Percentiles rank a stretch among this genome's conserved stretches.
Evolutionary conservation across 2,113 vertebrate species (phyloP).

Genomic region (Sinocyclocheilus grahami): DNA sequence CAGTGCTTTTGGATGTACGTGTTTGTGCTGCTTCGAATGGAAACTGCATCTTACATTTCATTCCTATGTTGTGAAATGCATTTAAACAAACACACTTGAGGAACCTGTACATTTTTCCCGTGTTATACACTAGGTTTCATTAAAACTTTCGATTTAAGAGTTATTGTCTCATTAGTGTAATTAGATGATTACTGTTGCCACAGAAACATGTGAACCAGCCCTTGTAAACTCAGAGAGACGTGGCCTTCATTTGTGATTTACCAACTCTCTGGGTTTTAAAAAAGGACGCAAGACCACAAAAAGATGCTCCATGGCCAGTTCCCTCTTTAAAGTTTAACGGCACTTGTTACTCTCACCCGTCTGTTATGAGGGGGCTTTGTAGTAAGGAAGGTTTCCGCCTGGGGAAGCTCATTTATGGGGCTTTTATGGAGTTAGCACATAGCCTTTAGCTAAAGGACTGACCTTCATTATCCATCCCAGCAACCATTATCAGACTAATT

Average conservation of each 20-base stretch:
- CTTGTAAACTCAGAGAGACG: conserved; percentile 29
- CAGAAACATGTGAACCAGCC: conserved; percentile 30
- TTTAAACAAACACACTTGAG: not conserved
- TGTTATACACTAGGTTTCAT: not conserved
- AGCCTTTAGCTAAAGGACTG: conserved; percentile 54
- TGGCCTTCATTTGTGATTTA: conserved; percentile 24
- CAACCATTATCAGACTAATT: conserved; percentile 50
- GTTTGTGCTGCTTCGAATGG: not conserved
- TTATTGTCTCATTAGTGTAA: conserved; percentile 46
- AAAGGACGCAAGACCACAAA: conserved; percentile 39
- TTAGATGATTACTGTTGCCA: conserved; percentile 24
- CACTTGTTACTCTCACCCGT: conserved; percentile 51
- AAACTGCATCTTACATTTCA: conserved; percentile 1
- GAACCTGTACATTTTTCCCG: not conserved
- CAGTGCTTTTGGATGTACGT: not conserved
- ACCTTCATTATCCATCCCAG: conserved; percentile 47
- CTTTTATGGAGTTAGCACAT: conserved; percentile 46
- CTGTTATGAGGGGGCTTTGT: conserved; percentile 51
- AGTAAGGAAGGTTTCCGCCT: conserved; percentile 36
- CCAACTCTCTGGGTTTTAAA: conserved; percentile 2
- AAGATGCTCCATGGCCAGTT: conserved; percentile 19
- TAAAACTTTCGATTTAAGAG: conserved; percentile 14
- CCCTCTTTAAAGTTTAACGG: conserved; percentile 50
- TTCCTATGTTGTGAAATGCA: conserved; percentile 12
- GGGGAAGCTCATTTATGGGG: conserved; percentile 40